Base-by-base conservation (phyloP, 1,140 invertebrate species). In the Drosophila oshimai region DNA sequence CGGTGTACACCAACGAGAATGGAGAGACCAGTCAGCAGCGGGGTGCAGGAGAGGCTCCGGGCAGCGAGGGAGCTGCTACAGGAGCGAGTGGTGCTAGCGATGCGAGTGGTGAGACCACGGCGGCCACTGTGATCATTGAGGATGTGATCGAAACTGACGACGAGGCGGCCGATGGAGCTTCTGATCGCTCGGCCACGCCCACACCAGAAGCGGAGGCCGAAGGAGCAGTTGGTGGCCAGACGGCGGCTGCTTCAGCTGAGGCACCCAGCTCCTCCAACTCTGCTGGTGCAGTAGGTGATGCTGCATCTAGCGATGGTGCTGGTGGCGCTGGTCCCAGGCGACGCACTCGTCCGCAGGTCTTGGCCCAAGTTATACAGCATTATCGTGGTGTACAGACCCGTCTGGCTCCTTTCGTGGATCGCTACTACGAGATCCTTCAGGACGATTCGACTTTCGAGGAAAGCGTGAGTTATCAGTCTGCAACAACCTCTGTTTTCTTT, bases 391-490 rank as follows among this genome's bases (percentile, higher is more conserved):
- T 95, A 2, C 94, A 95, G 68, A 90, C 90, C n/a, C 92, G 94
- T 42, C 90, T 95, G 24, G 90, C 92, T 65, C 94, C 95, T 1
- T 94, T 94, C 57, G 83, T 95, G 65, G 92, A 93, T 55, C 92
- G 92, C 57, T 95, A 94, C 74, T 92, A 93, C 24, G 79, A 91
- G 33, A 92, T 95, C 31, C 92, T 95, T 80, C 76, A 90, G 18
- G 90, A 92, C 22, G 94, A 95, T 90, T 93, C 93, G 47, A 79
- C 90, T 9, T 92, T 94, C 75, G 89, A 92, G 17, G 74, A 90
- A 28, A 92, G 91, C 47, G 94, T 94, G 88, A 90, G 90, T 91
- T 1, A 1, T 2, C n/a, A 10, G 15, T 12, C 5, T 4, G 5
- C 1, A 6, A 29, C 6, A 2, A 31, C 0, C 15, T 2, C 10